Evolutionary conservation across 2,797 vertebrate species (phyloP), one percentile per base, ranked within the genome.

Genomic region (Sitta carolinensis): DNA sequence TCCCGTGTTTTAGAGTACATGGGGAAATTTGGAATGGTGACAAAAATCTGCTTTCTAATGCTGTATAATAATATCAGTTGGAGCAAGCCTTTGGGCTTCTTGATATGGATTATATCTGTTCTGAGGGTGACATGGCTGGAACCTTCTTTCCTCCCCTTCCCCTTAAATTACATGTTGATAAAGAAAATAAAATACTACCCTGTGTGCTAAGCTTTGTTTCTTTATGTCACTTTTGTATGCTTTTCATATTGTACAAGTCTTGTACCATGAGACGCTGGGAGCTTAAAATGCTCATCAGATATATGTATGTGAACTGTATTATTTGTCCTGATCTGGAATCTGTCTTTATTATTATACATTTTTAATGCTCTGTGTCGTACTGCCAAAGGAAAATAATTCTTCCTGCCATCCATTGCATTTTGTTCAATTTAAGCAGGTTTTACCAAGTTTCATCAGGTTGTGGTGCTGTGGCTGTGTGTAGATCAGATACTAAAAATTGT

Each of bases 101-200:
- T 50, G 18, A 5, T 67, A 38, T 0, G 3, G 14, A 47, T 72
- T 59, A 48, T 57, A 32, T 70, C 21, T 82, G 3, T 52, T 86
- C 47, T 43, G 48, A 88, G 36, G 36, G 16, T 74, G 14, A 62
- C 7, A 6, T 67, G 23, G 15, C 22, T 61, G 66, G 45, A 81
- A 19, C 9, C 5, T 67, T 58, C 25, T 29, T 21, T 3, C 10
- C 2, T 4, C 13, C 3, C 3, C 25, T 2, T 1, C 6, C 13
- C 11, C 11, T n/a, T 30, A 40, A 69, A 19, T 42, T 69, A 27
- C 0, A 1, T 57, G 11, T 64, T 64, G 43, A 38, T 81, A 86
- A 68, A 48, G 21, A 73, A 87, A 83, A 55, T 40, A 43, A 74
- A 73, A 30, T 14, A 9, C 25, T 58, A 29, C 5, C 13, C 21